phyloP scores from a whole-genome alignment of 1,140 invertebrate species.

The Cheumatopsyche charites region DNA sequence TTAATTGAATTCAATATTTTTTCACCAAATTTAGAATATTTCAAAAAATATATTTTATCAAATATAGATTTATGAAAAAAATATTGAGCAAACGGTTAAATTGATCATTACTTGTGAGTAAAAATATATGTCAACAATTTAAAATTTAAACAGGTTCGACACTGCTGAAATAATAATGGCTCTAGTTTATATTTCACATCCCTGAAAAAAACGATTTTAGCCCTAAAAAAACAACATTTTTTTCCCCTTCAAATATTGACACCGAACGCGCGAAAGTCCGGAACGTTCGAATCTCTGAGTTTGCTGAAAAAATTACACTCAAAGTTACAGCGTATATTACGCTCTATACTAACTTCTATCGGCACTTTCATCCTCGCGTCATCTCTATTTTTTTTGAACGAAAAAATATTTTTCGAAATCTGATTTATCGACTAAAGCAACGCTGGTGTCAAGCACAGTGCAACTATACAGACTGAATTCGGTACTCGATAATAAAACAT shows the following conservation, averaged over 20 bases:
- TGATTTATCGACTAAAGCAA: neutral
- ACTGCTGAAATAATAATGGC: too few species aligned
- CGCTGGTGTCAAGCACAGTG: neutral
- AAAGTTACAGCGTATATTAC: neutral
- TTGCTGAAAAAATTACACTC: conserved; percentile 7
- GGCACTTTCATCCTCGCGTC: conserved; percentile 7
- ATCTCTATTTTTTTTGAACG: too few species aligned
- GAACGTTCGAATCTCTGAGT: neutral
- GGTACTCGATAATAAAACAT: neutral
- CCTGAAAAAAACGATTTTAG: neutral
- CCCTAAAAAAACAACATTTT: conserved; percentile 18
- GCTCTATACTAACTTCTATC: neutral
- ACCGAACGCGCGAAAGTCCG: neutral
- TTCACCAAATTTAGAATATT: too few species aligned
- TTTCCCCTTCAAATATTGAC: conserved; percentile 10
- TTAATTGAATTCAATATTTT: too few species aligned
- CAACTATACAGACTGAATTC: neutral
- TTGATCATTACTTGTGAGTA: too few species aligned
- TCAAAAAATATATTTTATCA: too few species aligned
- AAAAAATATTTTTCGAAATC: too few species aligned
- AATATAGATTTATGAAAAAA: neutral
- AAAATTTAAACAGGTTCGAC: too few species aligned
- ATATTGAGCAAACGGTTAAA: too few species aligned
- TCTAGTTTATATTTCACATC: too few species aligned
- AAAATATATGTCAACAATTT: too few species aligned